Percentiles rank a stretch among this genome's conserved stretches.
These are phyloP conservation scores for Scomber japonicus DNA, from an alignment of 2,113 vertebrate genomes.

Conservation along the genomic window DNA sequence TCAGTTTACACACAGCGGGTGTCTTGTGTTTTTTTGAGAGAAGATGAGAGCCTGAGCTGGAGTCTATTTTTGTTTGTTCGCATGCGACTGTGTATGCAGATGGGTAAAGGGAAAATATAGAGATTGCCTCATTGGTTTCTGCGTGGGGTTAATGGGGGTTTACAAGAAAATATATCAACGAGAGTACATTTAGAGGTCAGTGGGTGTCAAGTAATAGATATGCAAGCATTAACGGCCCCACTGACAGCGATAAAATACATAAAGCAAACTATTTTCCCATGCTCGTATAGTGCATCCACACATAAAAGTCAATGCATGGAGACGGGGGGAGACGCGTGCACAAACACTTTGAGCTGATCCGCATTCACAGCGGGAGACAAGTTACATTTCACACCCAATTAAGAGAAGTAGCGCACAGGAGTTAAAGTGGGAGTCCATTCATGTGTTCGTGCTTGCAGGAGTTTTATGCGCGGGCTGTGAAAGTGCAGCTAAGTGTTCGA, in stretches of 20 bases:
- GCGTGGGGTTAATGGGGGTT: conserved; percentile 40
- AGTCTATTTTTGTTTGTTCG: conserved; percentile 8
- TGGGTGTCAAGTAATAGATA: conserved; percentile 1
- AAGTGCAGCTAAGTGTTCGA: conserved; percentile 9
- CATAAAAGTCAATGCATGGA: not conserved
- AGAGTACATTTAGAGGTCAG: conserved; percentile 28
- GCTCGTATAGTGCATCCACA: not conserved
- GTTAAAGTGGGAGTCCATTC: conserved; percentile 5
- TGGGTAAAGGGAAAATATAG: not conserved
- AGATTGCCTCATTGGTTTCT: conserved; percentile 24
- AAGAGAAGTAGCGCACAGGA: not conserved
- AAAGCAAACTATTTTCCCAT: conserved; percentile 15
- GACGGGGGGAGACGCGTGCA: not conserved
- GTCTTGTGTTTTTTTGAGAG: not conserved
- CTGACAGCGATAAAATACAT: conserved; percentile 1
- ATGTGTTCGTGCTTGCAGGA: not conserved
- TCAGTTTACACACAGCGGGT: not conserved
- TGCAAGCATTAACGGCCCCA: not conserved
- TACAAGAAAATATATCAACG: conserved; percentile 24
- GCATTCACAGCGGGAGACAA: conserved; percentile 43
- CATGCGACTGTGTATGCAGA: not conserved
- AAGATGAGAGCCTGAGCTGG: not conserved
- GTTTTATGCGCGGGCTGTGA: not conserved
- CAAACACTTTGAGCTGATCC: conserved; percentile 18
- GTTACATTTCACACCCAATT: conserved; percentile 66